phyloP scores from a whole-genome alignment of 2,113 vertebrate species.

The Asarcornis scutulata region DNA sequence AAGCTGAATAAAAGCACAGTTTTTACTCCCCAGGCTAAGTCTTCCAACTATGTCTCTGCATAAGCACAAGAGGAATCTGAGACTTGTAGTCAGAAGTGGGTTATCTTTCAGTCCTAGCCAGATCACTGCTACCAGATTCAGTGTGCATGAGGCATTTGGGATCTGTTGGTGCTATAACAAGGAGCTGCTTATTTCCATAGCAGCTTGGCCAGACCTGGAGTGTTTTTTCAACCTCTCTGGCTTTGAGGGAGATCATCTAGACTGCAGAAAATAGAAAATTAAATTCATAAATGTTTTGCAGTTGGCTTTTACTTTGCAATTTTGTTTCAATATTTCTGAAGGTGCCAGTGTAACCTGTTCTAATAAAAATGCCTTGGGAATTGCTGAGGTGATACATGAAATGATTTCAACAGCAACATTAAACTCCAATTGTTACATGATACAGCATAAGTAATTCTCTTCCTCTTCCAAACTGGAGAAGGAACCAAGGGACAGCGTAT shows the following conservation, averaged over 20 bases:
- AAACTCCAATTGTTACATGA: neutral
- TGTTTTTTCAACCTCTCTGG: neutral
- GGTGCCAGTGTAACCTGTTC: neutral
- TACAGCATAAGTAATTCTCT: neutral
- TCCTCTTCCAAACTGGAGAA: neutral
- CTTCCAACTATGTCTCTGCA: neutral
- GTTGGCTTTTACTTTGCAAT: neutral
- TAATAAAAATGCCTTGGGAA: neutral
- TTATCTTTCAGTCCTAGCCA: neutral
- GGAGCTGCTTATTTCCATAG: rapidly evolving
- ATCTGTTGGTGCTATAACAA: neutral
- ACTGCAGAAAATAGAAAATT: neutral
- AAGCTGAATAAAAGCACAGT: neutral
- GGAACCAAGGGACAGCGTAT: neutral
- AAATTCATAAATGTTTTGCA: neutral
- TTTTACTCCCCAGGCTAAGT: neutral
- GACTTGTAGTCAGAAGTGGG: neutral
- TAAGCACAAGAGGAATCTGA: neutral
- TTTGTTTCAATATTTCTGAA: neutral
- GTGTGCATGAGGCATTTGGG: neutral
- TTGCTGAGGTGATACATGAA: neutral
- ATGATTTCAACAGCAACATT: neutral
- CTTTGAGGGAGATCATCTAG: neutral
- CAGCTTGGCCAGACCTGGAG: neutral
- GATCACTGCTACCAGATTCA: neutral